These are phyloP conservation scores for Ooceraea biroi DNA, from an alignment of 1,140 invertebrate species.

Conservation along the genomic window DNA sequence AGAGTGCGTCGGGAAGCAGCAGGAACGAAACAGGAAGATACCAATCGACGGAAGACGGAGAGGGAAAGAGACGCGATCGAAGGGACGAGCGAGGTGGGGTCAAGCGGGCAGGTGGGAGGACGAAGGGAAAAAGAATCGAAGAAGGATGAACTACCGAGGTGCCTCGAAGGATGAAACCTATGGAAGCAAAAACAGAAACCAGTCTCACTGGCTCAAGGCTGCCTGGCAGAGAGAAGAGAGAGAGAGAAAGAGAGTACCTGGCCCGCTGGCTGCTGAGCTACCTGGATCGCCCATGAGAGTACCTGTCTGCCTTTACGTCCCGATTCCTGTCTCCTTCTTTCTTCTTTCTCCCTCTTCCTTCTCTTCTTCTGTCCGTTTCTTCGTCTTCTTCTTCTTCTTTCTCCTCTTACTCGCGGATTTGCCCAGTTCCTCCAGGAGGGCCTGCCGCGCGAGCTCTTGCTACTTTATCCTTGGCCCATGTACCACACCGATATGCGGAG, in stretches of 20 bases:
- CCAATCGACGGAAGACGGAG: conserved; percentile 61
- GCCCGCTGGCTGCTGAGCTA: conserved; percentile 62
- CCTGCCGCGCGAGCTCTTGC: conserved; percentile 41
- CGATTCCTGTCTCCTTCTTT: conserved; percentile 51
- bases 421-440: conserved; percentile 29
- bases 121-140: conserved; percentile 74
- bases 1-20: conserved; percentile 35
- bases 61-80: conserved; percentile 71
- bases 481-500: conserved; percentile 67
- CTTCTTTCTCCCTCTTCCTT: neutral
- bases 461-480: conserved; percentile 73
- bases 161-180: conserved; percentile 84
- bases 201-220: conserved; percentile 87
- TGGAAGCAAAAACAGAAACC: conserved; percentile 87
- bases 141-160: conserved; percentile 83
- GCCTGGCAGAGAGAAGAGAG: conserved; percentile 65
- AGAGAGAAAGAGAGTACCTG: conserved; percentile 51
- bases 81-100: conserved; percentile 23
- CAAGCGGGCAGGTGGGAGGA: conserved; percentile 29
- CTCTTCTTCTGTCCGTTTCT: neutral
- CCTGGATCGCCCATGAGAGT: conserved; percentile 72
- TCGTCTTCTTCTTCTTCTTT: conserved; percentile 36
- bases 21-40: conserved; percentile 64
- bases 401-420: conserved; percentile 48
- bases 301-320: conserved; percentile 75